phyloP scores from a whole-genome alignment of 2,113 vertebrate species.

The Brachypteracias leptosomus region DNA sequence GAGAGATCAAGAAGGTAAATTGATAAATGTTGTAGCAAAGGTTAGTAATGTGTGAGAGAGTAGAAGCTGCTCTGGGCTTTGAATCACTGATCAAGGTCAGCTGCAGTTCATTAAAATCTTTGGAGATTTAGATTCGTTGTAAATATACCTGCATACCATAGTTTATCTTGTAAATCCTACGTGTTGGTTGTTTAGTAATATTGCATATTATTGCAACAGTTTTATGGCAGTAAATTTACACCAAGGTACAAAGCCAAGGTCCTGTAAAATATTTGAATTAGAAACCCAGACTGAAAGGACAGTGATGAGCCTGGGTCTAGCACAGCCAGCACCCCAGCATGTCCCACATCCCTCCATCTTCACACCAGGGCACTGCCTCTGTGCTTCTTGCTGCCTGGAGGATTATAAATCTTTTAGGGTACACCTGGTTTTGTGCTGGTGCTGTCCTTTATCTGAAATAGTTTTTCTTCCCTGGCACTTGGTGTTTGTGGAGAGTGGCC shows the following conservation, averaged over 20 bases:
- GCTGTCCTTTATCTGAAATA: background rate
- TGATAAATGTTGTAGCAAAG: constrained; percentile 91
- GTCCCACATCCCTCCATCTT: rapidly evolving
- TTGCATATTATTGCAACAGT: background rate
- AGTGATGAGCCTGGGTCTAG: background rate
- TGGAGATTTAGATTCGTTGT: constrained; percentile 68
- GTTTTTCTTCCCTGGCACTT: background rate
- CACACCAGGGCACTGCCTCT: background rate
- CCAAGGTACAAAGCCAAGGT: background rate
- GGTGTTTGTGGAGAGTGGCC: background rate
- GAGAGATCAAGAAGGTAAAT: constrained; percentile 94
- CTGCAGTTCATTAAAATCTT: constrained; percentile 87
- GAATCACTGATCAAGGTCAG: constrained; percentile 89
- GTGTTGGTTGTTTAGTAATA: background rate
- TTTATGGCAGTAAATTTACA: background rate
- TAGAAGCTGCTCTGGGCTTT: constrained; percentile 78
- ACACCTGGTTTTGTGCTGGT: background rate
- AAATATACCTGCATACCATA: constrained; percentile 46
- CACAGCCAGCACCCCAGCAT: background rate
- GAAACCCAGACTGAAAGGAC: background rate
- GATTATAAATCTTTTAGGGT: background rate
- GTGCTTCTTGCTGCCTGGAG: background rate
- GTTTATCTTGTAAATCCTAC: constrained; percentile 56
- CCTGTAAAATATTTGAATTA: background rate
- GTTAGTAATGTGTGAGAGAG: constrained; percentile 80